A percentile compares a stretch with the other conserved stretches of the same genome.
These are phyloP conservation scores for Charina bottae DNA, from an alignment of 2,113 vertebrate species.

Conservation along the genomic window DNA sequence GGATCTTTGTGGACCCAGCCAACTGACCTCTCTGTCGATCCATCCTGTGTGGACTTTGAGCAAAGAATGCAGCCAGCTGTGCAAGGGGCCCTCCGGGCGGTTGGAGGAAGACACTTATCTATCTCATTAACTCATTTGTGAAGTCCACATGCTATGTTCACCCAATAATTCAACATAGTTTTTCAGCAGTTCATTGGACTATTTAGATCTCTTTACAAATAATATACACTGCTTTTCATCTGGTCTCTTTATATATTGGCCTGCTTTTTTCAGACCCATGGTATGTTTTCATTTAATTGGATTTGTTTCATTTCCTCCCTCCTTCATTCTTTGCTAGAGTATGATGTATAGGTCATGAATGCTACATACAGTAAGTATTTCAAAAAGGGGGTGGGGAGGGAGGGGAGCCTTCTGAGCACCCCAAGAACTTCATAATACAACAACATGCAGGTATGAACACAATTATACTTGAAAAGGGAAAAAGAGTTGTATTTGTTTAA, in stretches of 20 bases:
- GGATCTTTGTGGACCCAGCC: not conserved
- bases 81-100: not conserved
- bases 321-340: slow-evolving; percentile 27
- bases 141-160: no score
- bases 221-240: not conserved
- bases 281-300: slow-evolving; percentile 45
- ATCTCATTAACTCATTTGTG: not conserved
- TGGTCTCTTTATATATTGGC: not conserved
- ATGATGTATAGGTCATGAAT: slow-evolving; percentile 56
- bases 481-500: slow-evolving; percentile 65
- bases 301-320: slow-evolving; percentile 40
- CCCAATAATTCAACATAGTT: not conserved
- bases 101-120: not conserved
- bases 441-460: slow-evolving; percentile 19
- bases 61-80: not conserved
- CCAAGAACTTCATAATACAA: slow-evolving; percentile 63
- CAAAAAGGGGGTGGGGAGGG: not conserved
- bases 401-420: slow-evolving; percentile 45
- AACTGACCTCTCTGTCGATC: not conserved
- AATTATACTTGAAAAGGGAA: slow-evolving; percentile 59
- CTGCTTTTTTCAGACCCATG: slow-evolving; percentile 42
- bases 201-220: slow-evolving; percentile 31
- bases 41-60: not conserved
- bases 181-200: slow-evolving; percentile 23
- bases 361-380: slow-evolving; percentile 37